Evolutionary conservation across 2,113 vertebrate species (phyloP).

Genomic region (Carassius carassius): DNA sequence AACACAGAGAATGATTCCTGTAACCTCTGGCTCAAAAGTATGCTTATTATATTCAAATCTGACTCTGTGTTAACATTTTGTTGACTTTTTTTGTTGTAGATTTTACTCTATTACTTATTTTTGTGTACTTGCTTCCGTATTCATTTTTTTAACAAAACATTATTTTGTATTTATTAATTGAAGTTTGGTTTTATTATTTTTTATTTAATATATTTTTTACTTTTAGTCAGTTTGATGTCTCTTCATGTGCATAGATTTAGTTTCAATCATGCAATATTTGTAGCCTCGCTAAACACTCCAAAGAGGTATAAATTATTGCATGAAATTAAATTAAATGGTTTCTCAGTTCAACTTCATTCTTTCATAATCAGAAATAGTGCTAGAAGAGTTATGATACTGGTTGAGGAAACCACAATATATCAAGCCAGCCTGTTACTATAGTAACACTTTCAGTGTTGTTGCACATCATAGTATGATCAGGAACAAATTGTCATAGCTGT

Average conservation of each 20-base stretch:
- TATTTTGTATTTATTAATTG: not conserved
- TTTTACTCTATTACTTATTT: not conserved
- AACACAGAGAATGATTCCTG: not conserved
- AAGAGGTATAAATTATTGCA: not conserved
- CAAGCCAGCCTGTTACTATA: not conserved
- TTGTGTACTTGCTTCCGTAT: not conserved
- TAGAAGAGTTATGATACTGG: not conserved
- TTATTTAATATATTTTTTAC: not conserved
- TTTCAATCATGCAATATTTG: not conserved
- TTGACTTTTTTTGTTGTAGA: not conserved
- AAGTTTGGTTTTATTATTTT: not conserved
- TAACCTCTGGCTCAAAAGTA: not conserved
- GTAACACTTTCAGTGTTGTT: constrained; percentile 15
- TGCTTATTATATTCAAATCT: not conserved
- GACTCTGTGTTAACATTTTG: too few species aligned
- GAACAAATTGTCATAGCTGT: not conserved
- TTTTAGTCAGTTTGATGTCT: not conserved
- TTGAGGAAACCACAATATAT: not conserved
- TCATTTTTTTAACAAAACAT: not conserved
- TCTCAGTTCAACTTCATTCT: not conserved
- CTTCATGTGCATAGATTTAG: not conserved
- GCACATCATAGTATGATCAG: not conserved
- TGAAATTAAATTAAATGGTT: not conserved
- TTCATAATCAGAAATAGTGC: not conserved
- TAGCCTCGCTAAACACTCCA: not conserved